Evolutionary conservation across 1,140 invertebrate genomes (phyloP), one percentile per base, ranked within the genome.

Genomic region (Andricus grossulariae): DNA sequence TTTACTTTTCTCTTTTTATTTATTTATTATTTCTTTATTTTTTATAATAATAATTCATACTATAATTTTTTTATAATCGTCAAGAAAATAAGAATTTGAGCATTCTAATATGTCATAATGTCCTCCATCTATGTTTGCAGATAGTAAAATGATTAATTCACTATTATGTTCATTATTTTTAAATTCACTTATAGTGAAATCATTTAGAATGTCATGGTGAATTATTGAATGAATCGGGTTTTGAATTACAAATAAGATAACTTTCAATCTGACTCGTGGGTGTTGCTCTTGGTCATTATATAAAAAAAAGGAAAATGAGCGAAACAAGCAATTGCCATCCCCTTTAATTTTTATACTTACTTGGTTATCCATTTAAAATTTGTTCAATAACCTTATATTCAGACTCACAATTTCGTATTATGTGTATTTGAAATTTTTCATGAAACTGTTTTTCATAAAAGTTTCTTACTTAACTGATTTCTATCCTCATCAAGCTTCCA

Each of bases 91-190:
- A 21, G 18, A 57, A 57, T 57, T 57, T 21, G 1, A 57, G 21
- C 18, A 57, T n/a, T 55, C 54, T n/a, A 57, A 57, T 12, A 57
- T 57, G 12, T 57, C 54, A 57, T 57, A 57, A 57, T 57, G 54
- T 19, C 54, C 54, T 57, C 21, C 11, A 57, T 57, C 54, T 13
- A 71, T 4, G 45, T 49, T 71, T 39, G 16, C 25, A 71, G 66
- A 71, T 39, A 71, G 13, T 45, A 45, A 81, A 51, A 60, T 11
- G 13, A 71, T 72, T 83, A 79, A 79, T 75, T 77, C 79, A 79
- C 21, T 78, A 45, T 71, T 50, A 72, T 45, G 52, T 70, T 49
- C 77, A 57, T 57, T 55, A 57, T 11, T 57, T 18, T 19, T 19
- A 57, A 19, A 57, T 21, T 71, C 5, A 16, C 45, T 71, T 52